phyloP scores from a whole-genome alignment of 2,113 vertebrate genomes.

The Sprattus sprattus region DNA sequence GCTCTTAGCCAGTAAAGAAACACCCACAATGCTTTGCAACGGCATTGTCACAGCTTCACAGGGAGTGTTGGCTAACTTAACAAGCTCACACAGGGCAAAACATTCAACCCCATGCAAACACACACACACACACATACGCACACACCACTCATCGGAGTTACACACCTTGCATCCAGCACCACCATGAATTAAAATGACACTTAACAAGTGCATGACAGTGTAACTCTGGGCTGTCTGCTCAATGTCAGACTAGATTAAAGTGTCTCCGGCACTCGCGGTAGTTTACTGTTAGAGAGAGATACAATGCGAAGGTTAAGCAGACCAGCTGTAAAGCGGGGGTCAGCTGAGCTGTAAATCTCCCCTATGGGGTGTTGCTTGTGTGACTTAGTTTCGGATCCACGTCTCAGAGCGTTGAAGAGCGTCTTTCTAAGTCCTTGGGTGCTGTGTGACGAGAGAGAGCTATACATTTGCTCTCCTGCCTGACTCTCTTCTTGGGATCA shows the following conservation, averaged over 20 bases:
- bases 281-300: conserved; percentile 19
- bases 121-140: neutral
- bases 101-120: neutral
- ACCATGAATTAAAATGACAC: conserved; percentile 28
- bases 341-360: conserved; percentile 8
- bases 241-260: conserved; percentile 31
- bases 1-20: neutral
- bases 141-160: neutral
- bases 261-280: neutral
- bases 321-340: conserved; percentile 4
- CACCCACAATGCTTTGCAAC: neutral
- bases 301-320: conserved; percentile 33
- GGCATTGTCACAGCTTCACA: neutral
- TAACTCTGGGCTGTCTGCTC: conserved; percentile 28
- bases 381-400: neutral
- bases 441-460: neutral
- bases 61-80: neutral
- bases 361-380: neutral
- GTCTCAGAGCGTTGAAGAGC: neutral
- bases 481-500: neutral
- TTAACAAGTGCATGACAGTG: neutral
- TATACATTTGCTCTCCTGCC: neutral
- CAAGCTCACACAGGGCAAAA: neutral
- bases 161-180: neutral
- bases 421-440: neutral